Evolutionary conservation across 2,888 invertebrate species (phyloP), one percentile per base, ranked within the genome.

Genomic region (Athalia circularis): DNA sequence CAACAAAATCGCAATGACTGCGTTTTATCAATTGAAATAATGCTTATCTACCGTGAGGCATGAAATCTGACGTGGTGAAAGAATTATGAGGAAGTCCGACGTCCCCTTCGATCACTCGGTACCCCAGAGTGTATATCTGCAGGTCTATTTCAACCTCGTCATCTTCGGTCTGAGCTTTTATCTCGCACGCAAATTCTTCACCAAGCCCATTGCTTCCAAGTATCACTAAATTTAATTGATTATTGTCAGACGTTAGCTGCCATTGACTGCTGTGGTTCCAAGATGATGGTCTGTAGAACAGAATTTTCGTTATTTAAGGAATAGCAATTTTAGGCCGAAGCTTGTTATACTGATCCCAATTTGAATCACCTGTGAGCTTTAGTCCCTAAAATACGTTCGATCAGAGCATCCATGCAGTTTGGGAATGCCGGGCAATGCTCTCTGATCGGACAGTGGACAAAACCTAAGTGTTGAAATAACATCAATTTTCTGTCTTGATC

Each of bases 401-500:
- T 94, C 74, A 95, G 91, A 79, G 94, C 93, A 88, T 96, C 96
- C 93, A 95, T 95, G 86, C 96, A 96, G 88, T 95, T 96, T 70
- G 95, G 94, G 86, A 94, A 96, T 65, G 97, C 96, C 11, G 98
- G 98, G 89, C 99, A 99, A 89, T 98, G 97, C 90, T 98, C 98
- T 77, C 96, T 92, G 90, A 97, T 96, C 11, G 98, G 98, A 90
- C 97, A 97, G 91, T 98, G 98, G 78, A 98, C 96, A 91, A 99
- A 99, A 79, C 98, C 98, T 64, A 98, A 92, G 91, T 98, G 98
- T 90, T 98, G 98, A 87, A 98, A 96, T 80, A 99, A 92, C 94
- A 99, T 96, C 83, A 98, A 92, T 90, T 98, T 97, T 81, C 99
- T 92, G 88, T 99, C 98, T 91, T 98, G 98, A 91, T 98, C 98